Evolutionary conservation across 2,113 vertebrate species (phyloP).

Genomic region (Bathybates hornii): DNA sequence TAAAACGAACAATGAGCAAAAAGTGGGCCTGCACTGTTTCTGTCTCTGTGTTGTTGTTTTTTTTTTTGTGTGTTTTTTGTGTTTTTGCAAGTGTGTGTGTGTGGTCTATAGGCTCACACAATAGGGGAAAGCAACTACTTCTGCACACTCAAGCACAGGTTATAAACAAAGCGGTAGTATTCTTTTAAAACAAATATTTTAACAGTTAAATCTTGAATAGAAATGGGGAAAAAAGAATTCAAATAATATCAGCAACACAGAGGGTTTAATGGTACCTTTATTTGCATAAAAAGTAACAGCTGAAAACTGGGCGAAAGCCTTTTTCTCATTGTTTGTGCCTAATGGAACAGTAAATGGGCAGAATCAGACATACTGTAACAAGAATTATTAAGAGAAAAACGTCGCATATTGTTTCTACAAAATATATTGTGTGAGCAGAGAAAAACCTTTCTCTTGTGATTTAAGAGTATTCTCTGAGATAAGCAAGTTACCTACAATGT

Average conservation of each 20-base stretch:
- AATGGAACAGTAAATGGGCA: background rate
- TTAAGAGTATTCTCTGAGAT: background rate
- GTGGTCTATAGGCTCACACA: rapidly evolving
- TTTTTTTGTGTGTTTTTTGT: background rate
- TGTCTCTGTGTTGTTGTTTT: background rate
- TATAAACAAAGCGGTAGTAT: background rate
- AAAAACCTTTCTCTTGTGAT: background rate
- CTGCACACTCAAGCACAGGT: background rate
- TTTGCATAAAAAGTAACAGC: background rate
- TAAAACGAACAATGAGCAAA: slow-evolving; percentile 13
- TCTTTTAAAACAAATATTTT: background rate
- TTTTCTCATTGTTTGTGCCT: background rate
- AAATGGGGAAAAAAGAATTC: background rate
- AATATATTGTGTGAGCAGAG: background rate
- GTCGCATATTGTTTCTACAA: background rate
- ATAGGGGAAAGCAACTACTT: background rate
- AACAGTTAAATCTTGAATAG: background rate
- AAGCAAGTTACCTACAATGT: background rate
- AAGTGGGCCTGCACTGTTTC: background rate
- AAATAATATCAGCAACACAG: background rate
- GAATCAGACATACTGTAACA: background rate
- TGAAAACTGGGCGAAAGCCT: background rate
- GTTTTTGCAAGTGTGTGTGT: background rate
- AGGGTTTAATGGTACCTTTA: background rate
- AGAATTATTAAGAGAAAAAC: background rate